phyloP scores from a whole-genome alignment of 1,140 invertebrate genomes.

The Drosophila nebulosa region DNA sequence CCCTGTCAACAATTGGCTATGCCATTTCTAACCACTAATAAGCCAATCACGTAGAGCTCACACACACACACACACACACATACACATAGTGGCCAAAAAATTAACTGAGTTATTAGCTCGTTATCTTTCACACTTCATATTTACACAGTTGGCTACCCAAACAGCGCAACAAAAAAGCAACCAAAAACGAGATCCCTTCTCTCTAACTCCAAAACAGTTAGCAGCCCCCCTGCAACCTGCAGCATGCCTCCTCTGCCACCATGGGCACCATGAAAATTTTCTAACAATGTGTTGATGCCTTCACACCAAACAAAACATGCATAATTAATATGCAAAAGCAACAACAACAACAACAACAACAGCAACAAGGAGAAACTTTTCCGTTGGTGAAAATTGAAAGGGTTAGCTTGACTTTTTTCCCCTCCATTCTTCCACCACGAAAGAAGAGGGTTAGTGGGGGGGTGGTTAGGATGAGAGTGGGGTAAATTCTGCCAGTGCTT shows the following conservation, averaged over 20 bases:
- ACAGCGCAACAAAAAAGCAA: conserved; percentile 16
- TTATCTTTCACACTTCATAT: conserved; percentile 72
- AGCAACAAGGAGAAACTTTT: conserved; percentile 49
- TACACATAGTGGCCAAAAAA: conserved; percentile 14
- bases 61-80: not conserved
- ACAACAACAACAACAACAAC: conserved; percentile 6
- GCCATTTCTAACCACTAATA: not conserved
- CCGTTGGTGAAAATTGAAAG: conserved; percentile 64
- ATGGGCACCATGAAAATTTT: conserved; percentile 41
- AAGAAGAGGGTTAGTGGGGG: not conserved
- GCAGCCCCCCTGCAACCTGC: not conserved
- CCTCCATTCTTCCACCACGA: not conserved
- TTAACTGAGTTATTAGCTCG: conserved; percentile 75
- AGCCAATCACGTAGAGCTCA: conserved; percentile 5
- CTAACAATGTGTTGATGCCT: conserved; percentile 80
- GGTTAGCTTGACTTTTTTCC: conserved; percentile 63
- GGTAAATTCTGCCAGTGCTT: conserved; percentile 67
- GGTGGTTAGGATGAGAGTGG: not conserved
- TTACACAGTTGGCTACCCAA: conserved; percentile 65
- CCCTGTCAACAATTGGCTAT: not conserved
- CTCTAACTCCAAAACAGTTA: too few species aligned
- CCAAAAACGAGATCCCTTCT: conserved; percentile 8
- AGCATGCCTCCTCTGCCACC: not conserved
- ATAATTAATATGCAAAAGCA: conserved; percentile 78
- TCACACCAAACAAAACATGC: conserved; percentile 79